Percentiles rank a stretch among this genome's conserved stretches.
Conservation (phyloP, 2,113 vertebrate genomes). For the Ailurus styani region DNA sequence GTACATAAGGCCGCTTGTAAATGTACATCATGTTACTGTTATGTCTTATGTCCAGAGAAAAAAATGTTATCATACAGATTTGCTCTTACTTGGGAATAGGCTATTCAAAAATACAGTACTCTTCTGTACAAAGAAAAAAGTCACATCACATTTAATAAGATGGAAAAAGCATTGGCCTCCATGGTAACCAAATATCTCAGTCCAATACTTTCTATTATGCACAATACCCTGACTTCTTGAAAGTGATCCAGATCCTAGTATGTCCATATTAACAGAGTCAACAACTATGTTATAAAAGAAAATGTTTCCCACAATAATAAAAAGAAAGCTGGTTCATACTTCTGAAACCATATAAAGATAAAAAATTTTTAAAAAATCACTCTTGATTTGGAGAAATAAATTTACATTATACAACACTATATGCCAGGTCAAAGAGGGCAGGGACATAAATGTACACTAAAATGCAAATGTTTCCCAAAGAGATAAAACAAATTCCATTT, state of each 20-base stretch:
- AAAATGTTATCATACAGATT: conserved; percentile 99
- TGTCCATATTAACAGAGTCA: conserved; percentile 90
- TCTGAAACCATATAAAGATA: conserved; percentile 94
- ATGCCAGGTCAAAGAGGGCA: conserved; percentile 89
- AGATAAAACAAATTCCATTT: conserved; percentile 98
- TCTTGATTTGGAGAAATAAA: conserved; percentile 93
- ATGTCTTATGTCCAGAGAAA: conserved; percentile 98
- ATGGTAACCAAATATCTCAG: conserved; percentile 87
- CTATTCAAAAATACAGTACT: conserved; percentile 98
- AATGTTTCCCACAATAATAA: conserved; percentile 92
- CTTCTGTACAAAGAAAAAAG: conserved; percentile 98
- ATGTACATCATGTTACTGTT: conserved; percentile 99
- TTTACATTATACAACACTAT: conserved; percentile 99
- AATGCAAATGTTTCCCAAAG: conserved; percentile 91
- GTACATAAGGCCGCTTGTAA: conserved; percentile 99
- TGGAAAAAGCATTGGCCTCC: conserved; percentile 90
- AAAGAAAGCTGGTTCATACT: conserved; percentile 92
- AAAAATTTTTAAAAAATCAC: conserved; percentile 92
- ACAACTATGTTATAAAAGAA: conserved; percentile 93
- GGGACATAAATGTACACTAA: conserved; percentile 98
- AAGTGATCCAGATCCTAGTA: conserved; percentile 85
- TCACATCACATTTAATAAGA: conserved; percentile 89
- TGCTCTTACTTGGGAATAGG: conserved; percentile 94
- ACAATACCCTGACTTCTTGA: conserved; percentile 85
- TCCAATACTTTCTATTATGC: conserved; percentile 86